Evolutionary conservation across 1,140 invertebrate genomes (phyloP).

Genomic region (Aphidius gifuensis): DNA sequence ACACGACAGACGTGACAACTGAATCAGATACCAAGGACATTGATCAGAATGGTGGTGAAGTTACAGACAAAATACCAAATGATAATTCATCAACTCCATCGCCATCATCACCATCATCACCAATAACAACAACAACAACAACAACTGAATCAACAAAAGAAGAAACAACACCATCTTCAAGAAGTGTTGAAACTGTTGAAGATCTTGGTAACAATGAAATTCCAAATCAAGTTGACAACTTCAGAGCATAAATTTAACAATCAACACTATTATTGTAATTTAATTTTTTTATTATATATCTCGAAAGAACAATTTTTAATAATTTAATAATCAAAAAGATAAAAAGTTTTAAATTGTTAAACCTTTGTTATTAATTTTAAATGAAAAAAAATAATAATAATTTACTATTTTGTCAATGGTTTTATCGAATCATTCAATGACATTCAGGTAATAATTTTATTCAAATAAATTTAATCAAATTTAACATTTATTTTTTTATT

Average conservation of each 20-base stretch:
- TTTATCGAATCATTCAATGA: not conserved
- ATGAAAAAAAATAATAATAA: not conserved
- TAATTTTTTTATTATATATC: slow-evolving; percentile 2
- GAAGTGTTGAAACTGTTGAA: slow-evolving; percentile 46
- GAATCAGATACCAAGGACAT: slow-evolving; percentile 29
- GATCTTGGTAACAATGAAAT: slow-evolving; percentile 46
- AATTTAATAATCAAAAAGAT: not conserved
- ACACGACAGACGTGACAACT: too few relatives aligned
- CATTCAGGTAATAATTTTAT: not conserved
- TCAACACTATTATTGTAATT: not conserved
- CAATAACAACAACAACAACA: slow-evolving; percentile 23
- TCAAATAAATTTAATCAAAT: not conserved
- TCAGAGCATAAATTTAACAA: slow-evolving; percentile 37
- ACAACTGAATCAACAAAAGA: slow-evolving; percentile 3
- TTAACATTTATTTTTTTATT: not conserved
- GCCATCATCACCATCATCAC: slow-evolving; percentile 5
- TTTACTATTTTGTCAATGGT: slow-evolving; percentile 2
- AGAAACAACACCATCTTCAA: slow-evolving; percentile 24
- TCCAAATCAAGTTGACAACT: slow-evolving; percentile 39
- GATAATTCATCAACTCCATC: slow-evolving; percentile 12
- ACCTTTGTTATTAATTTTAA: not conserved
- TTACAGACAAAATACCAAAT: slow-evolving; percentile 19
- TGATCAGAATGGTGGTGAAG: slow-evolving; percentile 15
- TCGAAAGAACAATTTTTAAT: not conserved
- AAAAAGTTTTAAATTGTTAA: not conserved